These are phyloP conservation scores for Ctenopoma multispine DNA, from an alignment of 2,797 vertebrate species.

Conservation along the genomic window DNA sequence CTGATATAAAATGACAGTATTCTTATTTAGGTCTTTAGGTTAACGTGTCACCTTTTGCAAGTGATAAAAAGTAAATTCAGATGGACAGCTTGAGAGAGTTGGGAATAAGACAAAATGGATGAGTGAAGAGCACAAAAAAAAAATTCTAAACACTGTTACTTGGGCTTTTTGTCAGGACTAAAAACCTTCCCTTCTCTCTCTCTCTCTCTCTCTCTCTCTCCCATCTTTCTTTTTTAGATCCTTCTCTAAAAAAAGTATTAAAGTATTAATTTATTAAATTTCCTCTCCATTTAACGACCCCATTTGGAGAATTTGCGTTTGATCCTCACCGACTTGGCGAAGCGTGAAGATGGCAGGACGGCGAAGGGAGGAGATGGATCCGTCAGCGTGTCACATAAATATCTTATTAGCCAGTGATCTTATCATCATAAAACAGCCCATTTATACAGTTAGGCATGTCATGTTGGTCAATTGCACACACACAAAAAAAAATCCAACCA, in stretches of 20 bases:
- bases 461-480: constrained; percentile 88
- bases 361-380: constrained; percentile 83
- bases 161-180: constrained; percentile 57
- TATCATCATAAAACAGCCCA: constrained; percentile 95
- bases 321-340: constrained; percentile 83
- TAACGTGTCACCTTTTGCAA: constrained; percentile 31
- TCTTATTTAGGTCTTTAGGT: constrained; percentile 17
- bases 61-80: constrained; percentile 27
- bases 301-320: constrained; percentile 86
- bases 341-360: constrained; percentile 79
- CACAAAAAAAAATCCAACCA: constrained; percentile 73
- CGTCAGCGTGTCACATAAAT: constrained; percentile 96
- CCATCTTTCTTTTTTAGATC: constrained; percentile 66
- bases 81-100: constrained; percentile 9
- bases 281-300: constrained; percentile 85
- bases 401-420: constrained; percentile 97
- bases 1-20: constrained; percentile 28
- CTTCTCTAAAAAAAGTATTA: constrained; percentile 35
- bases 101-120: constrained; percentile 25
- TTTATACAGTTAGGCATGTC: constrained; percentile 92
- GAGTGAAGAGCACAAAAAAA: constrained; percentile 15
- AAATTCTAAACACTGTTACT: constrained; percentile 51
- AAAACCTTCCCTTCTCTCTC: constrained; percentile 35
- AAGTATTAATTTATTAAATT: constrained; percentile 85
- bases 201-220: constrained; percentile 14